phyloP scores from a whole-genome alignment of 2,888 invertebrate species.

The Trisateles emortualis region DNA sequence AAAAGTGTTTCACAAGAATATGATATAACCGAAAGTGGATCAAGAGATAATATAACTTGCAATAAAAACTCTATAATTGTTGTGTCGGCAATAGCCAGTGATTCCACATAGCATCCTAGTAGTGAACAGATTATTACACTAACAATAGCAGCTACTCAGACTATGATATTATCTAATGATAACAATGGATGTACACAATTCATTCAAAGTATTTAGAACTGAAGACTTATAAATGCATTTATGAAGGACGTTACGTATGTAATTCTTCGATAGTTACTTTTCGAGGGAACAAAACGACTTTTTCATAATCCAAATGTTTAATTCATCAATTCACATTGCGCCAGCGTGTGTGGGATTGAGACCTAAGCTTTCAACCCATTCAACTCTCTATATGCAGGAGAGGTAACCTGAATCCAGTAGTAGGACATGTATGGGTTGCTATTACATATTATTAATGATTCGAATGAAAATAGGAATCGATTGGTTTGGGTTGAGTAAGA shows the following conservation, averaged over 20 bases:
- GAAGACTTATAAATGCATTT: no score
- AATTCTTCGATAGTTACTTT: no score
- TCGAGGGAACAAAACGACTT: no score
- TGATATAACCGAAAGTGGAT: conserved; percentile 17
- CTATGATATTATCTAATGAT: conserved; percentile 38
- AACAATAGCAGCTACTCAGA: conserved; percentile 38
- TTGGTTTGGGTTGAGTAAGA: background rate
- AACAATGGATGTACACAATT: conserved; percentile 43
- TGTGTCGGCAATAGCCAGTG: conserved; percentile 26
- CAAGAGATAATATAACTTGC: conserved; percentile 4
- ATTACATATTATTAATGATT: no score
- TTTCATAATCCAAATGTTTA: no score
- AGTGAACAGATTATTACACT: conserved; percentile 44
- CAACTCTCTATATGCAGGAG: no score
- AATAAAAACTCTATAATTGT: conserved; percentile 14
- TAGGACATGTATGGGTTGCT: no score
- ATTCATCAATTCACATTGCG: no score
- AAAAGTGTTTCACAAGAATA: conserved; percentile 15
- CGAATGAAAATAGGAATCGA: background rate
- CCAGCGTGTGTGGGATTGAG: no score
- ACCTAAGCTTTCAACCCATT: no score
- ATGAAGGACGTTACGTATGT: no score
- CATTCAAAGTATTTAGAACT: conserved; percentile 40
- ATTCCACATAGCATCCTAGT: conserved; percentile 22
- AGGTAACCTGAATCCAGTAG: no score